These are phyloP conservation scores for Unio pictorum DNA, from an alignment of 2,888 invertebrate species.

Conservation along the genomic window DNA sequence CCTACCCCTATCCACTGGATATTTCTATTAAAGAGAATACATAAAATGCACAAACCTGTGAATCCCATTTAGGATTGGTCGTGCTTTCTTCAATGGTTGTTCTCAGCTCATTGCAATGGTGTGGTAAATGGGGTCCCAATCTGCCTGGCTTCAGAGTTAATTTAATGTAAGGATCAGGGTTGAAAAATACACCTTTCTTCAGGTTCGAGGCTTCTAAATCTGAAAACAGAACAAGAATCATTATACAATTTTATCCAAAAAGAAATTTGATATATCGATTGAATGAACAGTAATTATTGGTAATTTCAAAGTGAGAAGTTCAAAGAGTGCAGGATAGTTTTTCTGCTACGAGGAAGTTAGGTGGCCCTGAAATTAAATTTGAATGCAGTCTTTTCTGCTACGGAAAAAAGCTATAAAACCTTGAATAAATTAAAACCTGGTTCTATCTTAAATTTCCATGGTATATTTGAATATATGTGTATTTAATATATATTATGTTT, in stretches of 20 bases:
- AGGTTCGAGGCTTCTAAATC: constrained; percentile 71
- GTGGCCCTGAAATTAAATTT: too few relatives aligned
- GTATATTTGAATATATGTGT: too few relatives aligned
- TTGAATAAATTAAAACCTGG: too few relatives aligned
- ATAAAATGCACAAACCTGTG: constrained; percentile 40
- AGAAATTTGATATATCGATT: not conserved
- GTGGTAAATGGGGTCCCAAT: constrained; percentile 56
- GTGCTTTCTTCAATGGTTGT: constrained; percentile 70
- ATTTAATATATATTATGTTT: too few relatives aligned
- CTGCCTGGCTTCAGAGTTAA: constrained; percentile 70
- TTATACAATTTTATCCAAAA: not conserved
- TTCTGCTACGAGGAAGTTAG: too few relatives aligned
- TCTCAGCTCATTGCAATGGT: constrained; percentile 70
- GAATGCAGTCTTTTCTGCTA: too few relatives aligned
- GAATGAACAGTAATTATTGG: not conserved
- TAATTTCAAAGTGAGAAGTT: too few relatives aligned
- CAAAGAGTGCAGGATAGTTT: too few relatives aligned
- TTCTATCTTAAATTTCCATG: too few relatives aligned
- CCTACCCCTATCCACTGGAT: too few relatives aligned
- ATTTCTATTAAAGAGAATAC: too few relatives aligned
- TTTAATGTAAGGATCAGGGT: constrained; percentile 74
- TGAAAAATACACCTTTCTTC: constrained; percentile 73
- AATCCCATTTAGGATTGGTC: constrained; percentile 70
- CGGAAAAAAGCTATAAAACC: too few relatives aligned
- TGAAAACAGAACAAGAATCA: constrained; percentile 30